These are phyloP conservation scores for Odontocolon sp. DNA, from an alignment of 2,888 invertebrate genomes.

Conservation along the genomic window DNA sequence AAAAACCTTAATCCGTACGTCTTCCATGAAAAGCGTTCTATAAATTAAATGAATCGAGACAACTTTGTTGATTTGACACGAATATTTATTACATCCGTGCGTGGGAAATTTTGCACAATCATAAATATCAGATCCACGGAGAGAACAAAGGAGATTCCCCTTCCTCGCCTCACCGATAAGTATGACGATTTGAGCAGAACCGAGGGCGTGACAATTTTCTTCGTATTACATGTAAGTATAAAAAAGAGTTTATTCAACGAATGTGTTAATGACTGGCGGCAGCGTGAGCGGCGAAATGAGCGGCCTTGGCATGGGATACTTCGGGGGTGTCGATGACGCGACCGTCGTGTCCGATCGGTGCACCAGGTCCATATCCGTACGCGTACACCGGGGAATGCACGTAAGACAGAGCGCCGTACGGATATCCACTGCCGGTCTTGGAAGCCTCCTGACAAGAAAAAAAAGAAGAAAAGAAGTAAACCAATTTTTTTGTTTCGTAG, in stretches of 20 bases:
- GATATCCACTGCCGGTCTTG: slow-evolving; percentile 57
- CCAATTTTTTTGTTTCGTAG: not conserved
- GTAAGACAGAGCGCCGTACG: slow-evolving; percentile 70
- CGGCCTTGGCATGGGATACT: slow-evolving; percentile 76
- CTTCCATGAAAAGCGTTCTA: too few relatives aligned
- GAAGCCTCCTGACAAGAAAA: slow-evolving; percentile 59
- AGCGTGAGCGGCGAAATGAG: slow-evolving; percentile 73
- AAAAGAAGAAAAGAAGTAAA: not conserved
- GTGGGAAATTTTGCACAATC: slow-evolving; percentile 28
- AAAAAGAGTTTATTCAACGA: slow-evolving; percentile 9
- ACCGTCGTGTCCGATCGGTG: slow-evolving; percentile 75
- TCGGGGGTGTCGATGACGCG: slow-evolving; percentile 76
- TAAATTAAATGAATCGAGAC: too few relatives aligned
- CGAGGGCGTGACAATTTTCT: slow-evolving; percentile 52
- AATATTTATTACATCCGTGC: slow-evolving; percentile 43
- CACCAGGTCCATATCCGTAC: slow-evolving; percentile 68
- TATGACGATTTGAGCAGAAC: slow-evolving; percentile 31
- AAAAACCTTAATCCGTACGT: too few relatives aligned
- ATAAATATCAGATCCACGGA: slow-evolving; percentile 42
- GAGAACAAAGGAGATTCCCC: slow-evolving; percentile 7
- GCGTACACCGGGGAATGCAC: slow-evolving; percentile 69
- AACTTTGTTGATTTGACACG: slow-evolving; percentile 42
- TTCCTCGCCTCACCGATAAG: slow-evolving; percentile 25
- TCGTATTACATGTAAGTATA: slow-evolving; percentile 23
- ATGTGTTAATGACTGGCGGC: slow-evolving; percentile 57